phyloP scores from a whole-genome alignment of 1,140 invertebrate species.

The Ostrea edulis region DNA sequence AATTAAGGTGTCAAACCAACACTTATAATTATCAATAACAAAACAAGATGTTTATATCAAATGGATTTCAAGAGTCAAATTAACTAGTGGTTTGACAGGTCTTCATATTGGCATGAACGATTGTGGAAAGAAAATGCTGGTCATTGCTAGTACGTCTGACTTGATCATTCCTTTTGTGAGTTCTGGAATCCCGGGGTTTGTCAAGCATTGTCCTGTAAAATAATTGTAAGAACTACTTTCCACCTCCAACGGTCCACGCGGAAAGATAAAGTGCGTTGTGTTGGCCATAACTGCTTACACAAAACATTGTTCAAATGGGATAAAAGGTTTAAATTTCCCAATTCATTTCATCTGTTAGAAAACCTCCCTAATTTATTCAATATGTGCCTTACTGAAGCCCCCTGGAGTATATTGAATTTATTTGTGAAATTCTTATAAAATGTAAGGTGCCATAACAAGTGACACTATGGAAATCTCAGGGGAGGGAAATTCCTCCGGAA shows the following conservation, averaged over 20 bases:
- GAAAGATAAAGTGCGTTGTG: slow-evolving; percentile 26
- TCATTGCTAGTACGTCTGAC: background rate
- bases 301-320: slow-evolving; percentile 37
- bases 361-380: slow-evolving; percentile 37
- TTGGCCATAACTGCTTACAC: slow-evolving; percentile 26
- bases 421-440: slow-evolving; percentile 27
- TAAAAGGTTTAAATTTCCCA: slow-evolving; percentile 38
- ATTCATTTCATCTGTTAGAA: slow-evolving; percentile 39
- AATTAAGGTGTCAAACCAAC: slow-evolving; percentile 24
- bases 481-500: background rate
- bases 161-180: slow-evolving; percentile 11
- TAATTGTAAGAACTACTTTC: slow-evolving; percentile 26
- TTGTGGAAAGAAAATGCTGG: slow-evolving; percentile 19
- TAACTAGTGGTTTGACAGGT: slow-evolving; percentile 4
- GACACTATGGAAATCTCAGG: slow-evolving; percentile 3
- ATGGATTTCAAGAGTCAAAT: slow-evolving; percentile 18
- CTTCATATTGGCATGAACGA: background rate
- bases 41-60: slow-evolving; percentile 6
- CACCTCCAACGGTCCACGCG: slow-evolving; percentile 21
- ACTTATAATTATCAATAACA: background rate
- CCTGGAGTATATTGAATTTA: slow-evolving; percentile 36
- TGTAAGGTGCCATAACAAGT: background rate
- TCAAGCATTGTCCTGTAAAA: slow-evolving; percentile 15
- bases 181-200: slow-evolving; percentile 1
- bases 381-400: slow-evolving; percentile 6